Evolutionary conservation across 2,113 vertebrate genomes (phyloP).

Genomic region (Lagenorhynchus albirostris): DNA sequence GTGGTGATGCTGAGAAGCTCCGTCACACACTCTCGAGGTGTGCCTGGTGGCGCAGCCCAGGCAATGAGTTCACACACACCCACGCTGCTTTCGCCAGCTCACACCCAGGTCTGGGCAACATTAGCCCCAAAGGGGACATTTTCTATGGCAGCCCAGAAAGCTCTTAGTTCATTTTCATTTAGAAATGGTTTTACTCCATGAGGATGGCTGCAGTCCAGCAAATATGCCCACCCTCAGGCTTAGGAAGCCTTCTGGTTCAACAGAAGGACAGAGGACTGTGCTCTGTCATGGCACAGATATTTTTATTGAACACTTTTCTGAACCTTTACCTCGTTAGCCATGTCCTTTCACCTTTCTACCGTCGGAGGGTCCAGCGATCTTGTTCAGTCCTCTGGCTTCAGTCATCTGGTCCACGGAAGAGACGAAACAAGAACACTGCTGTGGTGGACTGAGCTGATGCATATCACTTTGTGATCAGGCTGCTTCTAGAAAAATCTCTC

Average conservation of each 20-base stretch:
- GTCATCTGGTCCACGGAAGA: background rate
- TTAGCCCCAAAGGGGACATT: background rate
- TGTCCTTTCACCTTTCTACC: background rate
- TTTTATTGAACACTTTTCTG: background rate
- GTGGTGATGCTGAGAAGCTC: background rate
- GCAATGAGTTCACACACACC: background rate
- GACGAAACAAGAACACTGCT: background rate
- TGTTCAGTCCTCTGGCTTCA: background rate
- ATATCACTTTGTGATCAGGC: background rate
- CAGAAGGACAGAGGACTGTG: background rate
- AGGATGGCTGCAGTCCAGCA: background rate
- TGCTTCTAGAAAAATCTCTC: slow-evolving; percentile 10
- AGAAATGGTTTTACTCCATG: background rate
- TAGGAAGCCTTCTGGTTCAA: background rate
- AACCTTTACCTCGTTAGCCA: background rate
- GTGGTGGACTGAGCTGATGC: background rate
- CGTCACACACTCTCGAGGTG: fast-evolving
- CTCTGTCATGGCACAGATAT: background rate
- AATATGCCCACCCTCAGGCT: background rate
- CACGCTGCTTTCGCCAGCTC: background rate
- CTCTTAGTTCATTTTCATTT: slow-evolving; percentile 3
- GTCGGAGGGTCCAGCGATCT: background rate
- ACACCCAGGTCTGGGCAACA: background rate
- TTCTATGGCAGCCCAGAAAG: background rate
- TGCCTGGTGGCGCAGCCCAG: background rate